Base-by-base conservation (phyloP, 1,140 invertebrate genomes). In the Drosophila sp. region DNA sequence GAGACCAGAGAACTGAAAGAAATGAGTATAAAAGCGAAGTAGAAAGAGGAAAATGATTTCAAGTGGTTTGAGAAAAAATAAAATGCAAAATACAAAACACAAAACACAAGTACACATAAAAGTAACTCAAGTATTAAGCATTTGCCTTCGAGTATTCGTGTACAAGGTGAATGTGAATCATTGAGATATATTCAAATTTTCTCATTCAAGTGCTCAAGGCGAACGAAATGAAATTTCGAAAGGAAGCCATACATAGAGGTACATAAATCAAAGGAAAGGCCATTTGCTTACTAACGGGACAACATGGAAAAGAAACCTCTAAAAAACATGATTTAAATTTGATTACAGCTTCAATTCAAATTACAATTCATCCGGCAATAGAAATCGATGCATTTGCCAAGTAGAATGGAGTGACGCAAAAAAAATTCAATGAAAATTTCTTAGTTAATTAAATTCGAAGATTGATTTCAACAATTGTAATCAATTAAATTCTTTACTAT, bases 71-170 rank as follows among this genome's bases (percentile, higher is more conserved):
- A 47, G 44, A 47, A 70, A 17, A 70, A 79, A 66, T 61, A 77
- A 57, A 75, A 79, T 83, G 72, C 80, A 84, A 83, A 17, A 83
- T 80, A 72, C 76, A 72, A 61, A 33, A 40, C 32, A 60, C 8
- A 60, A 33, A 40, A 47, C 44, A 47, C 44, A 47, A 47, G 44
- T 50, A 69, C 72, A 84, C 44, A 47, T 47, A 47, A 84, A 81
- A 71, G 74, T 84, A 85, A 86, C 78, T 84, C 81, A 86, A 84
- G 81, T 84, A 72, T 71, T 71, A 64, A 81, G 78, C 78, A 86
- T 86, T 84, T 85, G 78, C 69, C 82, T 69, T 84, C 72, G 50
- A 76, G 73, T 72, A 54, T 17, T 17, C 73, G 35, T 60, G 58
- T 83, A 66, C 82, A 78, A 84, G 66, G 68, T 80, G 82, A 84